Conservation (phyloP, 2,797 vertebrate genomes). For the Rhinoraja longicauda region DNA sequence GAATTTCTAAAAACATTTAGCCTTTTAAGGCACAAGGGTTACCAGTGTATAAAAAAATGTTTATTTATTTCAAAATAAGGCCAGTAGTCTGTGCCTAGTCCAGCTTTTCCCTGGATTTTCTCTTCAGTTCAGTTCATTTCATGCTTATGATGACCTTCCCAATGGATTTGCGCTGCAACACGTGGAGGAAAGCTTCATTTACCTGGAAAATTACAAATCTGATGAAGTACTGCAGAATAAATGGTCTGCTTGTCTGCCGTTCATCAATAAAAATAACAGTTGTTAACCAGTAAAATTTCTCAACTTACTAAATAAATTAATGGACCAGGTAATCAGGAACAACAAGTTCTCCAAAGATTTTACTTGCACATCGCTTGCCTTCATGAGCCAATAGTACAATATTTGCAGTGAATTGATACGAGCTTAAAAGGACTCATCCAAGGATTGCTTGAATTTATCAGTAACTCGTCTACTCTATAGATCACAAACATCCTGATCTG, state of each 20-base stretch:
- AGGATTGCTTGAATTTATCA: neutral
- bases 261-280: neutral
- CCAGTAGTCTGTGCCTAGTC: neutral
- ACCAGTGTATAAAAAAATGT: neutral
- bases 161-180: constrained; percentile 36
- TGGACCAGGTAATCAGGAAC: neutral
- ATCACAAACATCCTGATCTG: neutral
- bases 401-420: neutral
- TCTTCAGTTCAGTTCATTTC: constrained; percentile 26
- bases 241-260: no score
- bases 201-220: constrained; percentile 40
- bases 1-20: neutral
- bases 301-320: neutral
- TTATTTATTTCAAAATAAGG: neutral
- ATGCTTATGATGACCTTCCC: constrained; percentile 41
- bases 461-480: neutral
- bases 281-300: neutral
- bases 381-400: neutral
- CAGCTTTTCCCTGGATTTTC: neutral
- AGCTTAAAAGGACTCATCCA: neutral
- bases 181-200: constrained; percentile 40
- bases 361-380: neutral
- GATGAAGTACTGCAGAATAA: neutral
- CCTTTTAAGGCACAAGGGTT: neutral
- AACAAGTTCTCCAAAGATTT: neutral